These are phyloP conservation scores for Prolemur simus DNA, from an alignment of 2,113 vertebrate species.

Conservation along the genomic window DNA sequence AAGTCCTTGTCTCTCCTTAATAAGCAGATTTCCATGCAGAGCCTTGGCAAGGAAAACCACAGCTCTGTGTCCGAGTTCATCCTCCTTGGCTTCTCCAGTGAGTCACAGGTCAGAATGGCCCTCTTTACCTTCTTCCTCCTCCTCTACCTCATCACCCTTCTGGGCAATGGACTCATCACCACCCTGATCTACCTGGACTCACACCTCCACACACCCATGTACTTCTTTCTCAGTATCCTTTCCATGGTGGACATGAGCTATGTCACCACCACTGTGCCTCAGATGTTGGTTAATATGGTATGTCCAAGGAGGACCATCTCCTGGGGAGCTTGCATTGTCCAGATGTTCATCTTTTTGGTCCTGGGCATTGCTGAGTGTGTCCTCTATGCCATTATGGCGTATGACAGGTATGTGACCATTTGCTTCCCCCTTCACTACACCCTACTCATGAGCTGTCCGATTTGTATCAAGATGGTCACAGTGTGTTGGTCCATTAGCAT, in stretches of 20 bases:
- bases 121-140: slow-evolving; percentile 66
- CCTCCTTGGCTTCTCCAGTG: slow-evolving; percentile 73
- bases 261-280: slow-evolving; percentile 73
- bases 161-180: slow-evolving; percentile 64
- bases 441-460: slow-evolving; percentile 28
- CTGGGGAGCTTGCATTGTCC: slow-evolving; percentile 12
- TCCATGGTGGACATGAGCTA: slow-evolving; percentile 75
- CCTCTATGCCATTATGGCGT: slow-evolving; percentile 75
- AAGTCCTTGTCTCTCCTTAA: not conserved
- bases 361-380: slow-evolving; percentile 75
- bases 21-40: slow-evolving; percentile 39
- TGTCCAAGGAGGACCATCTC: slow-evolving; percentile 57
- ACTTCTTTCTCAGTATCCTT: slow-evolving; percentile 67
- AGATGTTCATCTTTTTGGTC: slow-evolving; percentile 77
- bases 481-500: slow-evolving; percentile 52
- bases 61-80: slow-evolving; percentile 62
- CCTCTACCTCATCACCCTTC: slow-evolving; percentile 61
- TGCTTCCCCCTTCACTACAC: slow-evolving; percentile 72
- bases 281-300: slow-evolving; percentile 47
- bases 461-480: slow-evolving; percentile 57
- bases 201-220: slow-evolving; percentile 68
- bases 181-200: slow-evolving; percentile 66
- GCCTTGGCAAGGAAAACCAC: slow-evolving; percentile 53
- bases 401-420: slow-evolving; percentile 72
- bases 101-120: slow-evolving; percentile 26